Evolutionary conservation across 2,113 vertebrate species (phyloP).

Genomic region (Hucho hucho): DNA sequence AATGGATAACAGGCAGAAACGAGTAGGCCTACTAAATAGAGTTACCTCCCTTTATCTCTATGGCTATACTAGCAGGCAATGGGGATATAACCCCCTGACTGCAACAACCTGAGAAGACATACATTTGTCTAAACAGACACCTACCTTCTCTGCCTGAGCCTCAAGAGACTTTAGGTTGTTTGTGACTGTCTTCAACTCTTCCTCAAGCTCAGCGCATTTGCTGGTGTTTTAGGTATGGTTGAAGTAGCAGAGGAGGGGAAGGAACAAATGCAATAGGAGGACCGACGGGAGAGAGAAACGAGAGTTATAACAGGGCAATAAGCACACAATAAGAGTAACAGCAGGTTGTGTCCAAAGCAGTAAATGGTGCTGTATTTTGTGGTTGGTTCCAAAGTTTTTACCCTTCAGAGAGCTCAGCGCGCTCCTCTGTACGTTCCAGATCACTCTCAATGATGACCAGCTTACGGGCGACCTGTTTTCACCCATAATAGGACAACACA

Average conservation of each 20-base stretch:
- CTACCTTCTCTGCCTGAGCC: slow-evolving; percentile 99
- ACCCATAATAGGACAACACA: slow-evolving; percentile 1
- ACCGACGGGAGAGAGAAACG: slow-evolving; percentile 50
- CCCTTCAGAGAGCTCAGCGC: slow-evolving; percentile 94
- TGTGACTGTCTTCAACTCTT: slow-evolving; percentile 99
- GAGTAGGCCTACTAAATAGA: not conserved
- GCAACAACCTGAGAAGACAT: not conserved
- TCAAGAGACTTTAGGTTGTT: slow-evolving; percentile 99
- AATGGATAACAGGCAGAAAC: not conserved
- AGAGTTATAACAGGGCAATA: not conserved
- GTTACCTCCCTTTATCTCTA: too few species aligned
- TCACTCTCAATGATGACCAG: slow-evolving; percentile 98
- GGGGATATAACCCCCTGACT: not conserved
- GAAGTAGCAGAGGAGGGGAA: not conserved
- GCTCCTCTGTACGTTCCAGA: slow-evolving; percentile 95
- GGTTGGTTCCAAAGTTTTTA: slow-evolving; percentile 84
- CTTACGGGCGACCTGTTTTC: slow-evolving; percentile 92
- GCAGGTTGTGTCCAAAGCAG: not conserved
- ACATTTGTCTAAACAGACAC: not conserved
- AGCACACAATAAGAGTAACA: not conserved
- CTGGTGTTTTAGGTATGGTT: slow-evolving; percentile 76
- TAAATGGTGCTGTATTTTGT: slow-evolving; percentile 67
- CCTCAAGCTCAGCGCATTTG: slow-evolving; percentile 99
- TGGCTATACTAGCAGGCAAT: too few species aligned
- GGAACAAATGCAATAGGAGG: not conserved